Percentiles rank a stretch among this genome's conserved stretches.
Evolutionary conservation across 2,888 invertebrate species (phyloP).

Genomic region (Caenorhabditis sp.): DNA sequence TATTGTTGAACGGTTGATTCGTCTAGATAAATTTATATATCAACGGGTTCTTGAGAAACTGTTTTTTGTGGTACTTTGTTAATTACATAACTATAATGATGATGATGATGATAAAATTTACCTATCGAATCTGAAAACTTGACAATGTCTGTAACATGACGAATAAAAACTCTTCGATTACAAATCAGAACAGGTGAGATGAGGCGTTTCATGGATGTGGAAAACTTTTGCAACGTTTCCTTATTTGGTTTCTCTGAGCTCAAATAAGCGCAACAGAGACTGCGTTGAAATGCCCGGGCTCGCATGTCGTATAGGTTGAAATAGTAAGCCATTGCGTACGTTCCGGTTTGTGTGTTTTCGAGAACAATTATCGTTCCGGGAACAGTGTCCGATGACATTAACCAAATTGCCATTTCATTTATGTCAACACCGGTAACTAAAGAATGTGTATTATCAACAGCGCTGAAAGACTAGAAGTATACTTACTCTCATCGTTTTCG

Average conservation of each 20-base stretch:
- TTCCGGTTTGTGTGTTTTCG: slow-evolving; percentile 63
- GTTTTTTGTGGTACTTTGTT: not conserved
- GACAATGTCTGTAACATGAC: slow-evolving; percentile 43
- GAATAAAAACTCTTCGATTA: slow-evolving; percentile 59
- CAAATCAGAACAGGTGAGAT: slow-evolving; percentile 60
- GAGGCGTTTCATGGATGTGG: slow-evolving; percentile 31
- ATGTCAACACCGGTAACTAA: slow-evolving; percentile 49
- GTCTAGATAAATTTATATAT: slow-evolving; percentile 13
- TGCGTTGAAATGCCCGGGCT: slow-evolving; percentile 66
- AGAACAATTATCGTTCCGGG: slow-evolving; percentile 56
- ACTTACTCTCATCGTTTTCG: slow-evolving; percentile 18
- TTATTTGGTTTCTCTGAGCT: slow-evolving; percentile 52
- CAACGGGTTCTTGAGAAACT: not conserved
- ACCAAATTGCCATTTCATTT: slow-evolving; percentile 61
- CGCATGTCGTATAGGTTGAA: slow-evolving; percentile 61
- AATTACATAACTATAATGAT: not conserved
- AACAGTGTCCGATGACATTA: slow-evolving; percentile 66
- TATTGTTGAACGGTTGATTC: slow-evolving; percentile 39
- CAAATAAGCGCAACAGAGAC: slow-evolving; percentile 59
- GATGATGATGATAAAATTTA: slow-evolving; percentile 5
- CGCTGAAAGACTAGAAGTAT: not conserved
- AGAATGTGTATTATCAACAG: slow-evolving; percentile 5
- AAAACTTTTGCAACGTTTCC: slow-evolving; percentile 32
- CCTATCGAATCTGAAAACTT: slow-evolving; percentile 38
- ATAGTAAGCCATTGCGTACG: slow-evolving; percentile 62